phyloP scores from a whole-genome alignment of 1,140 invertebrate genomes.

The Scaptodrosophila lebanonensis region DNA sequence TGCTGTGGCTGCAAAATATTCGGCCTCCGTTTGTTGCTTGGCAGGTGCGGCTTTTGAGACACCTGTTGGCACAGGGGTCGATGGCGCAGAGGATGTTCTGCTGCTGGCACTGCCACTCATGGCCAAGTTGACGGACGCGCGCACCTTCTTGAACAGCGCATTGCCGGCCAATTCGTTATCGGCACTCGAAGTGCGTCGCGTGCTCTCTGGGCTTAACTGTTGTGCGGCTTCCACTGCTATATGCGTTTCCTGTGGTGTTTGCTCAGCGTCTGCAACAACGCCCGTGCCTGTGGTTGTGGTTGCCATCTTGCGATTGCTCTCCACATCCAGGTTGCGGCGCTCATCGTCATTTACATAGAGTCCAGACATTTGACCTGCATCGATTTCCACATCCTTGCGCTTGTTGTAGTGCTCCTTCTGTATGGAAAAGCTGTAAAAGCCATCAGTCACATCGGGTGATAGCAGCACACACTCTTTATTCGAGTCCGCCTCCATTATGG shows the following conservation, averaged over 20 bases:
- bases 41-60: background rate
- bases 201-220: constrained; percentile 9
- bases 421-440: constrained; percentile 74
- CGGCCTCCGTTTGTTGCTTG: constrained; percentile 61
- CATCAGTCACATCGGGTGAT: constrained; percentile 73
- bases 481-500: constrained; percentile 63
- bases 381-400: constrained; percentile 54
- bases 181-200: constrained; percentile 25
- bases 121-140: constrained; percentile 67
- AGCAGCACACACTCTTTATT: constrained; percentile 53
- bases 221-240: constrained; percentile 5
- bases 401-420: constrained; percentile 76
- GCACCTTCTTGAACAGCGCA: constrained; percentile 76
- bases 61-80: background rate
- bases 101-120: constrained; percentile 44
- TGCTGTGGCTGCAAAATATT: constrained; percentile 66
- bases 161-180: constrained; percentile 74
- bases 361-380: constrained; percentile 46
- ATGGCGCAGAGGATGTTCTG: constrained; percentile 1
- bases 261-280: constrained; percentile 11
- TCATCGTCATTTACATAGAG: constrained; percentile 71
- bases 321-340: constrained; percentile 64
- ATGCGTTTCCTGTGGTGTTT: constrained; percentile 1
- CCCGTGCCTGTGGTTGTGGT: constrained; percentile 12
- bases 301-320: constrained; percentile 34